Evolutionary conservation across 2,113 vertebrate genomes (phyloP).

Genomic region (Myotis lucifugus): DNA sequence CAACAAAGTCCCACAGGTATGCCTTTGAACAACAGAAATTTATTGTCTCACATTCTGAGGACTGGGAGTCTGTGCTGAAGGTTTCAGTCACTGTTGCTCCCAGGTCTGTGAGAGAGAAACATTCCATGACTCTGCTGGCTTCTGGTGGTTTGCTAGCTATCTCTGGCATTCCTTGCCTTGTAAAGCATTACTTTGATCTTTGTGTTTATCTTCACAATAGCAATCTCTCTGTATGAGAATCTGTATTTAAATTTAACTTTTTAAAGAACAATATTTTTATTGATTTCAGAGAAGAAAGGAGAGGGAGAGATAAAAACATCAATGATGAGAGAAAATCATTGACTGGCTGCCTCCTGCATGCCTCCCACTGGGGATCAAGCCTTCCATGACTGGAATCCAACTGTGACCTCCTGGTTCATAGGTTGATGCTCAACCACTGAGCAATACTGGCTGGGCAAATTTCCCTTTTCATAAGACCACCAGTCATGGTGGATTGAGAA

Average conservation of each 20-base stretch:
- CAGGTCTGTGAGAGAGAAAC: not conserved
- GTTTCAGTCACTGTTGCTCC: not conserved
- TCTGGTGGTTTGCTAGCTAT: not conserved
- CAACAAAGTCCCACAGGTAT: not conserved
- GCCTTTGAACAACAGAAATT: not conserved
- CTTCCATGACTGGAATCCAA: no score
- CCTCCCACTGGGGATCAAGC: no score
- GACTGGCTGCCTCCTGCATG: no score
- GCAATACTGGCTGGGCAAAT: not conserved
- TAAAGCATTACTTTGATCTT: not conserved
- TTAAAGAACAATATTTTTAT: no score
- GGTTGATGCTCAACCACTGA: no score
- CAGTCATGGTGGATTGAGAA: not conserved
- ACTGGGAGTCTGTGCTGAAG: accelerated
- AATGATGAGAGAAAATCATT: no score
- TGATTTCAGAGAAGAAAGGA: no score
- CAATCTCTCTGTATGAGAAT: not conserved
- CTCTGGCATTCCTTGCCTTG: not conserved
- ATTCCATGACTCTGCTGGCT: not conserved
- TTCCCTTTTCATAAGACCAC: not conserved
- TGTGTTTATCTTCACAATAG: not conserved
- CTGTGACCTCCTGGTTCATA: no score
- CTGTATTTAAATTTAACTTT: not conserved
- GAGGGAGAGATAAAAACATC: no score
- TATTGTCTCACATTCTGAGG: not conserved